Evolutionary conservation across 2,888 invertebrate species (phyloP).

Genomic region (Pristionchus maxplancki): DNA sequence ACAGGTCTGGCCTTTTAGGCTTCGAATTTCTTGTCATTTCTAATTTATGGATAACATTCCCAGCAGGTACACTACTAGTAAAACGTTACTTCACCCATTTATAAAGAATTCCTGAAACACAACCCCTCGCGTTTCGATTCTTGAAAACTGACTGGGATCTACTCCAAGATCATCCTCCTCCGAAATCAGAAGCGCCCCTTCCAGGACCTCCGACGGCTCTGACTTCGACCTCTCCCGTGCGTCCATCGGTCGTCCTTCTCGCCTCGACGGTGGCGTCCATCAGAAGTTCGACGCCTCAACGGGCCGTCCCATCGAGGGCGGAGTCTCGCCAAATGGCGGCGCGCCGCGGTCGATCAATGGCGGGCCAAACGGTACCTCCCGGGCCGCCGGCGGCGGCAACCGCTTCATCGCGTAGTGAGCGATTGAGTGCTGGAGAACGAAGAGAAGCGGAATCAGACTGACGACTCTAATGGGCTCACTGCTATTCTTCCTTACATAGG

Average conservation of each 20-base stretch:
- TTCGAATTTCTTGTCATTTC: too few species aligned
- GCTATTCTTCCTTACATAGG: too few species aligned
- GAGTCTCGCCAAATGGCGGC: too few species aligned
- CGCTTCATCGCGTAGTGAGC: conserved; percentile 48
- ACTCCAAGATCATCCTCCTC: background rate
- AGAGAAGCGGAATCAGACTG: too few species aligned
- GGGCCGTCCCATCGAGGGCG: background rate
- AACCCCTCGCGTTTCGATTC: background rate
- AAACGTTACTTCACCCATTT: too few species aligned
- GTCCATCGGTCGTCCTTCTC: background rate
- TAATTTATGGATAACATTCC: background rate
- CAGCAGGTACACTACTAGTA: background rate
- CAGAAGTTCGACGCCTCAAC: conserved; percentile 42
- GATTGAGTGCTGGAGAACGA: too few species aligned
- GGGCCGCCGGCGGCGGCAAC: background rate
- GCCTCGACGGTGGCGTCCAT: background rate
- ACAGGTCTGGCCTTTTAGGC: background rate
- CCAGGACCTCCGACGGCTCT: conserved; percentile 31
- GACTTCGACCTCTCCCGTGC: conserved; percentile 15
- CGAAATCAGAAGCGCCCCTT: too few species aligned
- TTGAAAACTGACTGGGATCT: background rate
- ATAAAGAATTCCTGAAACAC: too few species aligned
- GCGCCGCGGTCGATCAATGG: too few species aligned
- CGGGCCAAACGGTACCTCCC: background rate
- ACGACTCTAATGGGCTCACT: too few species aligned